These are phyloP conservation scores for Luidia sarsii DNA, from an alignment of 53 echinoderm and acorn worm species.

Conservation along the genomic window DNA sequence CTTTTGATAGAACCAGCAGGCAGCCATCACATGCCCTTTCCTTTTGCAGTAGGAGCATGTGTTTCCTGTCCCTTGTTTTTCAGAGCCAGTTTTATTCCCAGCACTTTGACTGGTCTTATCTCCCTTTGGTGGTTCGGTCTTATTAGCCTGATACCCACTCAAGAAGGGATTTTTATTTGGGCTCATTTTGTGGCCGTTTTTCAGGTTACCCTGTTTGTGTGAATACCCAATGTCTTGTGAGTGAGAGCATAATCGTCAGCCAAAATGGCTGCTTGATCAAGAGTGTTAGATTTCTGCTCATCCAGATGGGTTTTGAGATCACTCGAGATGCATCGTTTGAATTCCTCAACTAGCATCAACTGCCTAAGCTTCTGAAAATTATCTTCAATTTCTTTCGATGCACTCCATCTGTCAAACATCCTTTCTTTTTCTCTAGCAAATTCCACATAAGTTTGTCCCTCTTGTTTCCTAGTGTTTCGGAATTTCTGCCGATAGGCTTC, in stretches of 20 bases:
- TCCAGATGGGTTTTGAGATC: conserved; percentile 50
- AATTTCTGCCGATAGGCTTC: conserved; percentile 73
- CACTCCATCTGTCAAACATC: conserved; percentile 57
- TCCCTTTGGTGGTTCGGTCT: too few relatives aligned
- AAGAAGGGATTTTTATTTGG: neutral
- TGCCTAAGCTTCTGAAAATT: conserved; percentile 49
- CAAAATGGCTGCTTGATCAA: conserved; percentile 50
- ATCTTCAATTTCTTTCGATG: conserved; percentile 35
- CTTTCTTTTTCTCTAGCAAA: conserved; percentile 51
- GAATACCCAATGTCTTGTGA: neutral
- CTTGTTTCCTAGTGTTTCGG: conserved; percentile 4
- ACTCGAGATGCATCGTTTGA: conserved; percentile 39
- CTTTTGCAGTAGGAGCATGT: too few relatives aligned
- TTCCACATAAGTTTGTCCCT: conserved; percentile 64
- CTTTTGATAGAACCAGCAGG: conserved; percentile 12
- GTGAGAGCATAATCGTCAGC: conserved; percentile 28
- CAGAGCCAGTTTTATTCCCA: too few relatives aligned
- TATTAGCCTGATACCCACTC: neutral
- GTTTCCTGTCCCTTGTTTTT: too few relatives aligned
- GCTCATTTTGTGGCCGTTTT: neutral
- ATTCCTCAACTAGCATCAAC: conserved; percentile 57
- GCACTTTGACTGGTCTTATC: too few relatives aligned
- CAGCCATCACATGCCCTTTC: too few relatives aligned
- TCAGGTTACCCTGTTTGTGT: too few relatives aligned
- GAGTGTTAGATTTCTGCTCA: neutral